These are phyloP conservation scores for Epistrophe grossulariae DNA, from an alignment of 2,888 invertebrate species.

Conservation along the genomic window DNA sequence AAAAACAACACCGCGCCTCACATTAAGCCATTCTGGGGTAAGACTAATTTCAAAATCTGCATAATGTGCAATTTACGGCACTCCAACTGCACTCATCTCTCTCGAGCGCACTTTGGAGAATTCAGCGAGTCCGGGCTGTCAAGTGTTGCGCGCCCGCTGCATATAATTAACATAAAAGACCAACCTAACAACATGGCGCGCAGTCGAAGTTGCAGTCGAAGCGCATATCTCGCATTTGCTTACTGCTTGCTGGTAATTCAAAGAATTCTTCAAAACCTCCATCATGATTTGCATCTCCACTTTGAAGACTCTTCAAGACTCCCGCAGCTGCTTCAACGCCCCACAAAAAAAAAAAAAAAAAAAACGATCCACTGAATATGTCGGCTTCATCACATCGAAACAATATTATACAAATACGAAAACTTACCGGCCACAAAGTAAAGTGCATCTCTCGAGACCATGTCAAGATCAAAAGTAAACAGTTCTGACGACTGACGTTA, in stretches of 20 bases:
- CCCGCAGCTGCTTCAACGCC: conserved; percentile 55
- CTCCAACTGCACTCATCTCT: conserved; percentile 58
- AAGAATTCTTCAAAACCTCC: conserved; percentile 59
- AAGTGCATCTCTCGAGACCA: conserved; percentile 75
- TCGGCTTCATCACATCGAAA: conserved; percentile 65
- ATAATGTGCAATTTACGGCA: conserved; percentile 74
- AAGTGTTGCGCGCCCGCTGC: conserved; percentile 70
- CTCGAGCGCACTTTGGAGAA: conserved; percentile 40
- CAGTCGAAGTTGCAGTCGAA: neutral
- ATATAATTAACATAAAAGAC: conserved; percentile 70
- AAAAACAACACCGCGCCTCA: conserved; percentile 33
- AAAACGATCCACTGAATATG: neutral
- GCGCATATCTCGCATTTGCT: conserved; percentile 17
- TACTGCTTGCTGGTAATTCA: conserved; percentile 33
- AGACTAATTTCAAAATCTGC: conserved; percentile 75
- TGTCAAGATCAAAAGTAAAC: conserved; percentile 74
- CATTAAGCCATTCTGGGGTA: conserved; percentile 66
- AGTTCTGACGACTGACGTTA: conserved; percentile 47
- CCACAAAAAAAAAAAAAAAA: conserved; percentile 41
- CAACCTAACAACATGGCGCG: conserved; percentile 33
- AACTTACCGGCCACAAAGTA: conserved; percentile 53
- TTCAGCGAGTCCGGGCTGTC: conserved; percentile 46
- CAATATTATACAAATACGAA: conserved; percentile 64
- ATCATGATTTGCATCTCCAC: conserved; percentile 74
- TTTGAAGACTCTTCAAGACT: conserved; percentile 57